These are phyloP conservation scores for Geotrypetes seraphini DNA, from an alignment of 2,797 vertebrate genomes.

Conservation along the genomic window DNA sequence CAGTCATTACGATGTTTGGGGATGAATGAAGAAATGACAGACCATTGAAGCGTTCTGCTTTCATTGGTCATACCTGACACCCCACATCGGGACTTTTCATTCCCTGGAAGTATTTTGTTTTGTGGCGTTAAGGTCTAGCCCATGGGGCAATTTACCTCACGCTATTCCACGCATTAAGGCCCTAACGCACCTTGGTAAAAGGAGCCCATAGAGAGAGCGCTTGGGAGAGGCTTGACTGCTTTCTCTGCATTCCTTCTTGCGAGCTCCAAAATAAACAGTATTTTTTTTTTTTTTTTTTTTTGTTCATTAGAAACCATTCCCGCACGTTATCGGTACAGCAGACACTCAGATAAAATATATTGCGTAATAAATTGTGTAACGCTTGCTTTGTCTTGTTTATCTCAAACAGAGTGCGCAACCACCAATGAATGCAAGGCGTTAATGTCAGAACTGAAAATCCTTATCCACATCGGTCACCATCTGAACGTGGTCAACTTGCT, in stretches of 20 bases:
- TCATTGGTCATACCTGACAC: no score
- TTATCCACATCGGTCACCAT: constrained; percentile 92
- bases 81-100: no score
- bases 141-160: no score
- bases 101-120: no score
- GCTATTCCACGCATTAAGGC: no score
- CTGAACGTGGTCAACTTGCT: constrained; percentile 90
- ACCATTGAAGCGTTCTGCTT: no score
- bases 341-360: constrained; percentile 35
- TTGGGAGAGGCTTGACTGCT: constrained; percentile 18
- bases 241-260: constrained; percentile 12
- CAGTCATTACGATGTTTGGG: no score
- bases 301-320: background rate
- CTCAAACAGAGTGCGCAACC: constrained; percentile 75
- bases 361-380: constrained; percentile 43
- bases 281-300: constrained; percentile 23
- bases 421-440: constrained; percentile 86
- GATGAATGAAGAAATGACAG: no score
- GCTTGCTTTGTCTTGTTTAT: constrained; percentile 44
- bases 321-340: constrained; percentile 21
- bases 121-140: no score
- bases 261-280: constrained; percentile 38
- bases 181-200: no score
- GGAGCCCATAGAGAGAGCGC: constrained; percentile 22
- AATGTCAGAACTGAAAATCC: constrained; percentile 91